phyloP scores from a whole-genome alignment of 2,113 vertebrate genomes.

The Dicrurus megarhynchus region DNA sequence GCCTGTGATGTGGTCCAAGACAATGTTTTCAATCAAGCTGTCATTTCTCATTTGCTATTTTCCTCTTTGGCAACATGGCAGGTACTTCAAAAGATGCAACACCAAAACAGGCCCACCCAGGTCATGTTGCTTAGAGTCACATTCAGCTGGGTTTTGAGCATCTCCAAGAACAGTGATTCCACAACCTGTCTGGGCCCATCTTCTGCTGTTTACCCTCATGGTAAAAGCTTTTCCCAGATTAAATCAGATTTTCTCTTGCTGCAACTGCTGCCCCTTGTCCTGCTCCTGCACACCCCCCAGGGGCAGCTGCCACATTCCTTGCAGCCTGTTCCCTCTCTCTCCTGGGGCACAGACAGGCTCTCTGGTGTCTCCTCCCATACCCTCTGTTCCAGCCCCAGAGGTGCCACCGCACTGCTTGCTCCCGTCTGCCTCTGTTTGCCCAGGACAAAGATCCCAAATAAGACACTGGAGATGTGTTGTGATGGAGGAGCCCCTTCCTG shows the following conservation, averaged over 20 bases:
- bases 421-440: not conserved
- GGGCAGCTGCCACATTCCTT: not conserved
- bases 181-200: not conserved
- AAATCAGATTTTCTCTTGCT: not conserved
- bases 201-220: not conserved
- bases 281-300: too few species aligned
- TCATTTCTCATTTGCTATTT: not conserved
- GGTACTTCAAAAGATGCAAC: not conserved
- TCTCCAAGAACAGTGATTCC: not conserved
- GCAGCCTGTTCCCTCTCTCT: not conserved
- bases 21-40: not conserved
- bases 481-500: not conserved
- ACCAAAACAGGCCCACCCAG: not conserved
- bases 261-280: not conserved
- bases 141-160: not conserved
- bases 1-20: not conserved
- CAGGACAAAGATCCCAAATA: not conserved
- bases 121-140: not conserved
- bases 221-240: not conserved
- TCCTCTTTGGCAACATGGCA: not conserved
- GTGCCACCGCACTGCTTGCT: not conserved
- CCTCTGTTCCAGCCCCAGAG: not conserved
- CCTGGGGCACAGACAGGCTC: not conserved
- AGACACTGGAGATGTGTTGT: accelerated
- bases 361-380: not conserved